Evolutionary conservation across 2,797 vertebrate species (phyloP), one percentile per base, ranked within the genome.

Genomic region (Coregonus ussuriensis): DNA sequence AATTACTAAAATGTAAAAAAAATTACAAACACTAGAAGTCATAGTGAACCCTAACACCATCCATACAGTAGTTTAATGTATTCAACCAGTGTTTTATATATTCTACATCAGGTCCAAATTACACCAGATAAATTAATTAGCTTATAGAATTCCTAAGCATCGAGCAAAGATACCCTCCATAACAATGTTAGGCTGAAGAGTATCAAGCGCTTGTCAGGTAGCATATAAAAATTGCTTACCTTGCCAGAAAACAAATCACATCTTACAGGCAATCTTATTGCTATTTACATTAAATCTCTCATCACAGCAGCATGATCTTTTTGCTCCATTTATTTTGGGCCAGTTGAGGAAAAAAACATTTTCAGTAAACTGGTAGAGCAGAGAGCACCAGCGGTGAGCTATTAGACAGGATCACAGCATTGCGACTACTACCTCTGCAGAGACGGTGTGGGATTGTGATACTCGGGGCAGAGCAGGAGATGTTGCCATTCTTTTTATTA

Each of bases 341-440:
- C 76, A 87, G 70, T 66, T 87, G 56, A 73, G 81, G 52, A 25
- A 51, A 41, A 86, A 76, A 21, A 52, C 74, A 74, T 31, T 76
- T 74, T 62, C 83, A 86, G 77, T 82, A 73, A 84, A 81, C 74
- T 85, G 81, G 87, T 84, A 73, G 83, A 79, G 81, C 81, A 81
- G 73, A 74, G 25, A 25, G 25, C 25, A 25, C 25, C 25, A 25
- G 25, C 25, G 25, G 25, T 25, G 25, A 25, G 25, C 25, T 25
- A 25, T 25, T 25, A 25, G 25, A 25, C 47, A 53, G 15, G 63
- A 82, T 83, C 82, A 85, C 89, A 89, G 89, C 91, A 91, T 85
- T 91, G 90, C 86, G 83, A 84, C 84, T 89, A 83, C 84, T 89
- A 83, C 78, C 90, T 89, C 89, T 92, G 89, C 92, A 90, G 88